These are phyloP conservation scores for Liodrosophila aerea DNA, from an alignment of 2,888 invertebrate genomes.

Conservation along the genomic window DNA sequence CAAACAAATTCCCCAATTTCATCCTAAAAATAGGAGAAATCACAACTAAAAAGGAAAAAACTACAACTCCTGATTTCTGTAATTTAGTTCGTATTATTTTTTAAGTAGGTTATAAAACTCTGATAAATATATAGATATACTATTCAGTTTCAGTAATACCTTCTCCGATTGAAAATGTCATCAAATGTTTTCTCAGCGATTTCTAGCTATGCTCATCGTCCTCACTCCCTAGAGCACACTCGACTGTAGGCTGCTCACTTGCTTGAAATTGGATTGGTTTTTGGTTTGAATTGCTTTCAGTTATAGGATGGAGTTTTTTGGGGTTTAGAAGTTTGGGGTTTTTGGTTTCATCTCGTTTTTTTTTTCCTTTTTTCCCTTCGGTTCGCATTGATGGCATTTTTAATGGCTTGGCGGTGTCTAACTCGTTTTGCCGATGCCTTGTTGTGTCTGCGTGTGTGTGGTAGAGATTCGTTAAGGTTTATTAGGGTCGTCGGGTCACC, in stretches of 20 bases:
- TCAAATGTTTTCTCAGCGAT: no score
- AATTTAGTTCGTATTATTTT: no score
- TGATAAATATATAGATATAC: no score
- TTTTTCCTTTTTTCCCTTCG: constrained; percentile 9
- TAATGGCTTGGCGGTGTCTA: constrained; percentile 69
- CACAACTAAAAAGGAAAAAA: no score
- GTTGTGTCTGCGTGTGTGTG: not conserved
- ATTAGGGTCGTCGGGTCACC: constrained; percentile 46
- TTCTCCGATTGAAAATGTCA: no score
- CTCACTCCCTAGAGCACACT: no score
- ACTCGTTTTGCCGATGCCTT: constrained; percentile 43
- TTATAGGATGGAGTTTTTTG: constrained; percentile 12
- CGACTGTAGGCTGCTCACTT: not conserved
- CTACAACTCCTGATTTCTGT: no score
- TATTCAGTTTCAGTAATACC: no score
- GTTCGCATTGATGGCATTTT: constrained; percentile 68
- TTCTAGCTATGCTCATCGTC: not conserved
- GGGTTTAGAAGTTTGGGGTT: constrained; percentile 17
- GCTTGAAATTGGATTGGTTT: constrained; percentile 19
- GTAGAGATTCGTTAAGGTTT: constrained; percentile 57
- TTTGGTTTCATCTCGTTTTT: constrained; percentile 7
- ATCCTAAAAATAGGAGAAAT: no score
- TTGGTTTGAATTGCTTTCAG: constrained; percentile 39
- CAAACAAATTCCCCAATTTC: no score
- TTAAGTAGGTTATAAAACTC: no score